Conservation (phyloP, 2,888 invertebrate species). For the Tenthredo mesomela region DNA sequence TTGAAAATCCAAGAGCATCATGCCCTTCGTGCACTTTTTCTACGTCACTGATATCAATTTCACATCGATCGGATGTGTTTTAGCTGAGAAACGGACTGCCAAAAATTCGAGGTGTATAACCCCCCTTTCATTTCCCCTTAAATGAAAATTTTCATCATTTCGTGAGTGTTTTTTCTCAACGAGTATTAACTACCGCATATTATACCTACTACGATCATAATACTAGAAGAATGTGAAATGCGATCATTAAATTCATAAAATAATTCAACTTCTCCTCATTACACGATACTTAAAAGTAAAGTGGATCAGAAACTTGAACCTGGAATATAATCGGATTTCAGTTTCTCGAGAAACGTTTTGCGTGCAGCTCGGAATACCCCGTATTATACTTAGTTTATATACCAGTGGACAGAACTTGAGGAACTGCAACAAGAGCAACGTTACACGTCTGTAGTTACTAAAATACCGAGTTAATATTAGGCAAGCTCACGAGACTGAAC, state of each 20-base stretch:
- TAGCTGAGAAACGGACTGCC: no score
- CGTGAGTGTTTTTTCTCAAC: background rate
- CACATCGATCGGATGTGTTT: no score
- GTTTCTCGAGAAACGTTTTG: conserved; percentile 8
- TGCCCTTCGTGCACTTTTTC: no score
- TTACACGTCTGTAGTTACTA: conserved; percentile 19
- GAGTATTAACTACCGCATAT: background rate
- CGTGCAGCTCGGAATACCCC: background rate
- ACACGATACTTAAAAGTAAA: background rate
- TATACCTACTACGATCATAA: background rate
- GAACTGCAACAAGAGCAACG: conserved; percentile 35
- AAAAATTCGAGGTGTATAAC: no score
- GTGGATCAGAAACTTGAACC: conserved; percentile 6
- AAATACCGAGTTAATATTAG: conserved; percentile 52
- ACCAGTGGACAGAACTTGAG: background rate
- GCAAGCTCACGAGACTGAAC: conserved; percentile 13
- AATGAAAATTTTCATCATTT: background rate
- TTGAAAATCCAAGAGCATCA: no score
- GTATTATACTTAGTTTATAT: background rate
- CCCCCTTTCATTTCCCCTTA: no score
- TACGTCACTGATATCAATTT: no score
- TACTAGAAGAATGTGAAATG: background rate
- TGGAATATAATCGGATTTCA: background rate
- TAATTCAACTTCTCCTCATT: background rate
- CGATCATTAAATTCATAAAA: background rate